These are phyloP conservation scores for Euglossa dilemma DNA, from an alignment of 1,140 invertebrate species.

Conservation along the genomic window DNA sequence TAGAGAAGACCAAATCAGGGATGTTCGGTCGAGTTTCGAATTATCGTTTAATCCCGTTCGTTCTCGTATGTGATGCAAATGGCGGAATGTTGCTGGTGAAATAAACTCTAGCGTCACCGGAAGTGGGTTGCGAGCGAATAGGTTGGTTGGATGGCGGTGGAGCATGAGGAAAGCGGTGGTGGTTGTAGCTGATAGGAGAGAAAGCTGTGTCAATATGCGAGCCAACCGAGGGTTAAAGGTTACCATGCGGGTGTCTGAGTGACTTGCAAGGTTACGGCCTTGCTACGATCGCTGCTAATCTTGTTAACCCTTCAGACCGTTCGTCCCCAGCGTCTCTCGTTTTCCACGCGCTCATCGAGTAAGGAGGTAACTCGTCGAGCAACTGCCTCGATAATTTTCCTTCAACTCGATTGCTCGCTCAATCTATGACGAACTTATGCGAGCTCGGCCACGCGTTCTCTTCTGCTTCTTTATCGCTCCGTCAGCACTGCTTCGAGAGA, in stretches of 20 bases:
- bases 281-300: slow-evolving; percentile 47
- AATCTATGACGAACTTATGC: background rate
- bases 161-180: slow-evolving; percentile 1
- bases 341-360: background rate
- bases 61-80: background rate
- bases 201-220: background rate
- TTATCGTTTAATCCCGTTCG: slow-evolving; percentile 13
- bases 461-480: background rate
- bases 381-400: slow-evolving; percentile 16
- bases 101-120: slow-evolving; percentile 50
- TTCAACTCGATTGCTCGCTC: slow-evolving; percentile 4
- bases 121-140: slow-evolving; percentile 43
- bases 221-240: slow-evolving; percentile 24
- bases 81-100: slow-evolving; percentile 4
- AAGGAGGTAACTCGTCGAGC: background rate
- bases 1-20: background rate
- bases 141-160: background rate
- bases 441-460: background rate
- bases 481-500: background rate
- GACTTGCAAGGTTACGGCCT: slow-evolving; percentile 16
- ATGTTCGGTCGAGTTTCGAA: background rate
- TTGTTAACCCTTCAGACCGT: slow-evolving; percentile 24
- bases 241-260: slow-evolving; percentile 23
- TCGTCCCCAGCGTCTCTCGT: no score
- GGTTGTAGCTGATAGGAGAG: slow-evolving; percentile 7